Evolutionary conservation across 2,888 invertebrate genomes (phyloP).

Genomic region (Muscina levida): DNA sequence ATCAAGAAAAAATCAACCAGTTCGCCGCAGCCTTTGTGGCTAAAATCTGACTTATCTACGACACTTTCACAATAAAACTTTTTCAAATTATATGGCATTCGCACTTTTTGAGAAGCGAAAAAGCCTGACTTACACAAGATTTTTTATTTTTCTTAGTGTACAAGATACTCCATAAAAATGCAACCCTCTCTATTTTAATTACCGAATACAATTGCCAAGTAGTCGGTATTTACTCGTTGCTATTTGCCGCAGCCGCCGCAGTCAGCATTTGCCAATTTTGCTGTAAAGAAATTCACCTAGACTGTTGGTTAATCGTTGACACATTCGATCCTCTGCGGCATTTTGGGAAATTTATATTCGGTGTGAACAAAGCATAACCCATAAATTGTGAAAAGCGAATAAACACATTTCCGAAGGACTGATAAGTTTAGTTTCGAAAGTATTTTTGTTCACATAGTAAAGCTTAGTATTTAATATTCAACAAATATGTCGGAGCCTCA

Average conservation of each 20-base stretch:
- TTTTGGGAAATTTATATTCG: slow-evolving; percentile 19
- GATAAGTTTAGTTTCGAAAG: slow-evolving; percentile 6
- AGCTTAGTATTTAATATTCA: slow-evolving; percentile 20
- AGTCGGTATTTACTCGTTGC: not conserved
- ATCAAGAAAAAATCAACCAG: no score
- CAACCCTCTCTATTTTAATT: no score
- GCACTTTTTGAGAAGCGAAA: no score
- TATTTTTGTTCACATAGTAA: slow-evolving; percentile 52
- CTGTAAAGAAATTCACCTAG: slow-evolving; percentile 48
- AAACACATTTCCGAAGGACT: not conserved
- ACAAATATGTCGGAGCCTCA: slow-evolving; percentile 93
- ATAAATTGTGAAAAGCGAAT: not conserved
- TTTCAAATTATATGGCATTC: no score
- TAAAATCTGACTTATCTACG: no score
- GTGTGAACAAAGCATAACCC: slow-evolving; percentile 37
- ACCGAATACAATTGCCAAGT: not conserved
- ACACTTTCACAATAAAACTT: no score
- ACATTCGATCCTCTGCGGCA: slow-evolving; percentile 53
- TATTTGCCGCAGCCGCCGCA: slow-evolving; percentile 1
- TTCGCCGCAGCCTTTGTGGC: no score
- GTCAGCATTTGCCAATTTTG: slow-evolving; percentile 44
- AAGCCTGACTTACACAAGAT: no score
- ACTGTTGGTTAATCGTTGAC: slow-evolving; percentile 52
- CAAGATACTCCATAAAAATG: no score
- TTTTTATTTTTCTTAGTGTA: no score